These are phyloP conservation scores for Syngnathus acus DNA, from an alignment of 2,797 vertebrate species.

Conservation along the genomic window DNA sequence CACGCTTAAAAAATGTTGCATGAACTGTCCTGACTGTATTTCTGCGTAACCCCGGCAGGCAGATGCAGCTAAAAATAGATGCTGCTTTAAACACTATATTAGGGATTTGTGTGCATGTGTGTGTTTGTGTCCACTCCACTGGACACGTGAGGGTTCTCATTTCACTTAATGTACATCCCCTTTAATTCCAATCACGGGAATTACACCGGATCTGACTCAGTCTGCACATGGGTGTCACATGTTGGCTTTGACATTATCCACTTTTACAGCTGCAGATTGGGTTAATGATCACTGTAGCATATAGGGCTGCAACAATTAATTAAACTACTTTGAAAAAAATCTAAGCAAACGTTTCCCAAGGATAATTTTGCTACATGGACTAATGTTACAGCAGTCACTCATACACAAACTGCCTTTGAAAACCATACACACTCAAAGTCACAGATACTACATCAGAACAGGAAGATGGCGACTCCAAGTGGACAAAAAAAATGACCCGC, in stretches of 20 bases:
- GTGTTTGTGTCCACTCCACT: not conserved
- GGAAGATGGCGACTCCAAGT: no score
- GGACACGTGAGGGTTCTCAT: slow-evolving; percentile 17
- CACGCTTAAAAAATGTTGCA: not conserved
- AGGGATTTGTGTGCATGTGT: not conserved
- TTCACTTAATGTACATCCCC: slow-evolving; percentile 6
- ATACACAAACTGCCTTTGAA: no score
- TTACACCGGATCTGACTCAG: slow-evolving; percentile 24
- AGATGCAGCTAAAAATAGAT: not conserved
- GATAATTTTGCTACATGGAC: no score
- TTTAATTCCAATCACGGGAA: slow-evolving; percentile 30
- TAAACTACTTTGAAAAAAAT: no score
- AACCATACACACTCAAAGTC: no score
- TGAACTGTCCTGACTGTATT: no score
- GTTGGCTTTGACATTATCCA: slow-evolving; percentile 1
- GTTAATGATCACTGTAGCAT: not conserved
- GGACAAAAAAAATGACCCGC: no score
- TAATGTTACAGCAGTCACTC: no score
- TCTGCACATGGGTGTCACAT: not conserved
- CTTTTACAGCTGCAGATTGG: not conserved
- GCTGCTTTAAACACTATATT: not conserved
- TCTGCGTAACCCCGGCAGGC: not conserved
- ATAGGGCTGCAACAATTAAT: not conserved
- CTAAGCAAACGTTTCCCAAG: no score
- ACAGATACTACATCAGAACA: no score